Evolutionary conservation across 2,797 vertebrate genomes (phyloP), one percentile per base, ranked within the genome.

Genomic region (Hybognathus amarus): DNA sequence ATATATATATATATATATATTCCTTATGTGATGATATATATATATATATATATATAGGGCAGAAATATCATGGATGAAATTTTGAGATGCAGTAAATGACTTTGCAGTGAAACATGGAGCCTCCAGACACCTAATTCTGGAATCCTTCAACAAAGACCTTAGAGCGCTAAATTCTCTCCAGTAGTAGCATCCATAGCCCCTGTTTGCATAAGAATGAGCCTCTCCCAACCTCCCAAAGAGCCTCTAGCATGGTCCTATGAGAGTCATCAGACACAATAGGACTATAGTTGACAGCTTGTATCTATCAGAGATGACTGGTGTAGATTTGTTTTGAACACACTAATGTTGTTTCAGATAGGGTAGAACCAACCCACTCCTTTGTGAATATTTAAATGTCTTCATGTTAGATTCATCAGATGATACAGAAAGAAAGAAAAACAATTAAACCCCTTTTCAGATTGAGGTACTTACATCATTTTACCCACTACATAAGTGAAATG

Each of bases 241-340:
- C 89, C 87, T 81, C 78, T 50, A 79, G 75, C 83, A 66, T 63
- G 54, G 38, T 42, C 85, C 89, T 85, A 83, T 87, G 88, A 89
- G 82, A 83, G 79, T 77, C 79, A 70, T 36, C 66, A 85, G 30
- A 87, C 90, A 90, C 93, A 94, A 92, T 86, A 88, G 52, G 88
- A 85, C 90, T 90, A 89, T 90, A 88, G 91, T 87, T 92, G 90
- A 90, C 86, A 84, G 85, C 91, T 93, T 93, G 93, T 93, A 92
- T 93, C 91, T 92, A 93, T 91, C 92, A 94, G 86, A 92, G 91
- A 91, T 89, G 89, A 92, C 90, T 91, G 90, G 83, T 91, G 91
- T 91, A 88, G 92, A 92, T 93, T 87, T 94, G 93, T 94, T 94
- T 91, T 91, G 92, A 89, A 93, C 92, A 94, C 92, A 93, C 80